Evolutionary conservation across 92 coral and sea anemone genomes (phyloP).

Genomic region (Zoanthus sociatus): DNA sequence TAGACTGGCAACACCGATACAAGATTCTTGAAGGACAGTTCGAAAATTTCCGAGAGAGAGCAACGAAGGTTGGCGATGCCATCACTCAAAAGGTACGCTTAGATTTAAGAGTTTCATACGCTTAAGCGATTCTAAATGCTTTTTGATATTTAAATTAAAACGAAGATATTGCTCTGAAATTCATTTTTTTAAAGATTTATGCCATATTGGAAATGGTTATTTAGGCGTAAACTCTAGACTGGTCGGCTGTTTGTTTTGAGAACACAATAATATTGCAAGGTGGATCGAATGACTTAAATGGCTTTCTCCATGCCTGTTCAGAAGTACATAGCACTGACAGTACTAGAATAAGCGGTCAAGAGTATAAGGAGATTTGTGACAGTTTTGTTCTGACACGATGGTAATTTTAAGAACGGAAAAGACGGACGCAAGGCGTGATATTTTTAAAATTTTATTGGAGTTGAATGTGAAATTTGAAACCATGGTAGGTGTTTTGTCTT

Average conservation of each 20-base stretch:
- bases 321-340: not conserved
- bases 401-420: conserved; percentile 25
- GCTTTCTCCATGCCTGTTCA: conserved; percentile 22
- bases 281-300: not conserved
- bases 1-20: conserved; percentile 78
- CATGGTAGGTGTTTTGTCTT: not conserved
- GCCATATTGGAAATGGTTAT: not conserved
- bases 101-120: not conserved
- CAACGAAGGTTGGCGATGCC: conserved; percentile 86
- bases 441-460: not conserved
- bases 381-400: not conserved
- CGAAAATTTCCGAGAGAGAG: conserved; percentile 81
- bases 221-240: not conserved
- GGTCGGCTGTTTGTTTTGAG: conserved; percentile 5
- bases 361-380: not conserved
- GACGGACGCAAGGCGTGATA: conserved; percentile 29
- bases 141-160: not conserved
- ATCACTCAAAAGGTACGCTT: conserved; percentile 78
- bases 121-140: not conserved
- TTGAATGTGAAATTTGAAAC: conserved; percentile 26
- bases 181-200: not conserved
- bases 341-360: not conserved
- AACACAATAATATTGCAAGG: not conserved
- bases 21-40: conserved; percentile 80
- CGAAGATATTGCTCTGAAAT: not conserved